Evolutionary conservation across 2,888 invertebrate genomes (phyloP), one percentile per base, ranked within the genome.

Genomic region (Rhyacophila evoluta): DNA sequence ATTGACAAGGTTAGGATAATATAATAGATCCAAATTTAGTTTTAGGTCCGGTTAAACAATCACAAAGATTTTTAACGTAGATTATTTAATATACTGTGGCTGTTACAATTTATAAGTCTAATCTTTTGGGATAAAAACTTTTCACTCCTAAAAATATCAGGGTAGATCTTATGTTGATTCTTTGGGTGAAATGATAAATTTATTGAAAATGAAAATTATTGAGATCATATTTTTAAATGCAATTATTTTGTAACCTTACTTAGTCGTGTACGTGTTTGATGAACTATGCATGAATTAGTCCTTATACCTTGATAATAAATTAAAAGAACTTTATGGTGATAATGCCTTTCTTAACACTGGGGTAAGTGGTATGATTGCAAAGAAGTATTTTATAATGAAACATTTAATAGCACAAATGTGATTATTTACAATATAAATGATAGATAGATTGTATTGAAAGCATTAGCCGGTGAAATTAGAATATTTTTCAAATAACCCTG

Each of bases 211-310:
- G 55, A 55, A 12, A 19, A 55, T 8, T 25, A 25, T 55, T 55
- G 55, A 55, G 55, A 55, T 55, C 55, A 55, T 55, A 25, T 55
- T 25, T 55, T 55, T 55, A 55, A 55, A 55, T 55, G 55, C 55
- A 55, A 55, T 55, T 55, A 8, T 55, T 55, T 55, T 55, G 55
- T 55, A 55, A 55, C 55, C 3, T 55, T 25, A 25, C 19, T 1
- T 55, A 25, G 55, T 41, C 29, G 29, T 33, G 2, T 33, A 33
- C n/a, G 29, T 33, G 2, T 33, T 4, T 15, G 19, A 55, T 25
- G 55, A 55, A 1, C 19, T 55, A 55, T 55, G 19, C 19, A 25
- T 39, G 25, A 55, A 55, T 6, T 19, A 55, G 55, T 10, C 25
- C 55, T 55, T 8, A 2, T 19, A 25, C 15, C 25, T 4, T 19